Base-by-base conservation (phyloP, 1,140 invertebrate species). In the Drosophila parabipectinata region DNA sequence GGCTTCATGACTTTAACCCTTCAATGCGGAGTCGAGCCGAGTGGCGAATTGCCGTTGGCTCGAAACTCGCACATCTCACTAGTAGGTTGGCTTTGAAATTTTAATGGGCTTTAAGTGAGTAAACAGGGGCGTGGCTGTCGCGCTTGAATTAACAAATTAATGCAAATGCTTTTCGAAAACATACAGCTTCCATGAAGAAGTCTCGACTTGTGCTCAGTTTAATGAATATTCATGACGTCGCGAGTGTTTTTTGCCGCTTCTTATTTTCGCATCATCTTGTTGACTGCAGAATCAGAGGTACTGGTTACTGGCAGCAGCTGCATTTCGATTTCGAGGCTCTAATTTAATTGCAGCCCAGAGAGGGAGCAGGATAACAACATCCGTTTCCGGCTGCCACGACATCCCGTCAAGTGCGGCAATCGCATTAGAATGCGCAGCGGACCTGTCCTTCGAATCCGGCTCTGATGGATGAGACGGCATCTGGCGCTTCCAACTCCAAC, bases 141-240 rank as follows among this genome's bases (percentile, higher is more conserved):
- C 83, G 83, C 83, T 83, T 88, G 83, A 83, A 89, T 88, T 89
- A 89, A 88, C 79, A 88, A 88, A 88, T 88, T 88, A 88, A 88
- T 88, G 83, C 84, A 88, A 83, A 83, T 88, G 60, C 61, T 56
- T 60, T 59, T 4, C 15, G 68, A 66, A 62, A 77, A 74, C 58
- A 68, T 50, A 55, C 45, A 47, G 44, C 53, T 32, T n/a, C 12
- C 73, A 32, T 55, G 32, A 52, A 37, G 18, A 47, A 15, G 55
- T 50, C 76, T 67, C 66, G 47, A 72, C 64, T 82, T 68, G 30
- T 48, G 30, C 59, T 51, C 47, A 75, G 72, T 77, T 72, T 62
- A 82, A 87, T 87, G 83, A 87, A 87, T 87, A 87, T 87, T 87
- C 87, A 87, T 87, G 69, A 88, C 71, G 41, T 5, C 10, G 30